phyloP scores from a whole-genome alignment of 2,888 invertebrate genomes.

The Andrena dorsata region DNA sequence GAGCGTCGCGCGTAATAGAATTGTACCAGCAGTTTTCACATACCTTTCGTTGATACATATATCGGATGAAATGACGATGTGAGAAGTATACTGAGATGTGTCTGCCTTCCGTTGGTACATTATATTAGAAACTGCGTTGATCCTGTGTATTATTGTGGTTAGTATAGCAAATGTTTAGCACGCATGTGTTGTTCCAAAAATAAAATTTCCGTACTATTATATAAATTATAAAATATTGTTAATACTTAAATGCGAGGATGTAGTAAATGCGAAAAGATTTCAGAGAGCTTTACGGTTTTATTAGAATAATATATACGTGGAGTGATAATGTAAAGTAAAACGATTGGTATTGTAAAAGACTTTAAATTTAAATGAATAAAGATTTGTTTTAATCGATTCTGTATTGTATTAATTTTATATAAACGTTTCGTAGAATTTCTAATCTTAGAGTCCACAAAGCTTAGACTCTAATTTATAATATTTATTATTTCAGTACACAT shows the following conservation, averaged over 20 bases:
- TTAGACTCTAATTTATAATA: constrained; percentile 23
- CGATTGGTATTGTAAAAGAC: constrained; percentile 22
- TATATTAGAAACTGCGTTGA: constrained; percentile 44
- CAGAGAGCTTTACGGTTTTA: neutral
- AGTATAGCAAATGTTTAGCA: constrained; percentile 43
- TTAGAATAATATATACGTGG: neutral
- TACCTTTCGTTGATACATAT: constrained; percentile 22
- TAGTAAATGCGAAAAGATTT: neutral
- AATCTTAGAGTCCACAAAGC: neutral
- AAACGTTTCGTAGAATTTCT: constrained; percentile 7
- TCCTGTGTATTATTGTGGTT: constrained; percentile 56
- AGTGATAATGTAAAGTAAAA: constrained; percentile 9
- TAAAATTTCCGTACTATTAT: constrained; percentile 2
- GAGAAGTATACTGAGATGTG: constrained; percentile 50
- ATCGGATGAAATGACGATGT: constrained; percentile 33
- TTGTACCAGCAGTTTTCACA: constrained; percentile 25
- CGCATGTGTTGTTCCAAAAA: neutral
- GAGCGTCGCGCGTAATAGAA: constrained; percentile 16
- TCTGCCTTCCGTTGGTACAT: constrained; percentile 38
- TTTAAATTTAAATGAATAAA: constrained; percentile 17
- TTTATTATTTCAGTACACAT: constrained; percentile 64
- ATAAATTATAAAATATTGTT: constrained; percentile 12
- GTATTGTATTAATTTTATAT: constrained; percentile 6
- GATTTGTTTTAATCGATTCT: constrained; percentile 1
- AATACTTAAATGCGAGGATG: constrained; percentile 2